Conservation (phyloP, 2,113 vertebrate species). For the Taxidea taxus region DNA sequence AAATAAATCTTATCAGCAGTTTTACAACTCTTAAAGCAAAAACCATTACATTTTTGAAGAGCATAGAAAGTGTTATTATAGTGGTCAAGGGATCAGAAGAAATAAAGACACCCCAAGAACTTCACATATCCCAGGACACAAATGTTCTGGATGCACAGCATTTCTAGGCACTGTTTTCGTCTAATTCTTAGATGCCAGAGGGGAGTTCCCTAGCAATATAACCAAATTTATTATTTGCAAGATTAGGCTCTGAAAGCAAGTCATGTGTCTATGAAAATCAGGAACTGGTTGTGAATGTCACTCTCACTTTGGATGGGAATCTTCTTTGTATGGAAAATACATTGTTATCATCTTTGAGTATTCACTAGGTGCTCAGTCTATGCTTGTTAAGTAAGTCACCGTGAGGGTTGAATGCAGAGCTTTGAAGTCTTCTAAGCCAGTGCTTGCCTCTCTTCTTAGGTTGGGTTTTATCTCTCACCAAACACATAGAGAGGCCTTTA, state of each 20-base stretch:
- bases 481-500: neutral
- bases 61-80: neutral
- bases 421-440: neutral
- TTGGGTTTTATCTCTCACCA: neutral
- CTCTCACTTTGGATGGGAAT: neutral
- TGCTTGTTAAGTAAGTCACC: neutral
- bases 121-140: neutral
- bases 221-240: neutral
- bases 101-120: rapidly evolving
- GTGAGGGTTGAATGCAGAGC: neutral
- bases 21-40: constrained; percentile 6
- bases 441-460: neutral
- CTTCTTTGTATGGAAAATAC: neutral
- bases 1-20: neutral
- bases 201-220: neutral
- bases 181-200: neutral
- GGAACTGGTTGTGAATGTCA: neutral
- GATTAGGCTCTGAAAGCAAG: neutral
- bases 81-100: neutral
- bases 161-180: neutral
- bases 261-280: neutral
- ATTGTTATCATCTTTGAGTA: neutral
- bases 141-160: neutral
- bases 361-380: neutral
- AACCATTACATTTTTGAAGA: neutral